Base-by-base conservation (phyloP, 2,888 invertebrate species). In the Gryllus longicercus region DNA sequence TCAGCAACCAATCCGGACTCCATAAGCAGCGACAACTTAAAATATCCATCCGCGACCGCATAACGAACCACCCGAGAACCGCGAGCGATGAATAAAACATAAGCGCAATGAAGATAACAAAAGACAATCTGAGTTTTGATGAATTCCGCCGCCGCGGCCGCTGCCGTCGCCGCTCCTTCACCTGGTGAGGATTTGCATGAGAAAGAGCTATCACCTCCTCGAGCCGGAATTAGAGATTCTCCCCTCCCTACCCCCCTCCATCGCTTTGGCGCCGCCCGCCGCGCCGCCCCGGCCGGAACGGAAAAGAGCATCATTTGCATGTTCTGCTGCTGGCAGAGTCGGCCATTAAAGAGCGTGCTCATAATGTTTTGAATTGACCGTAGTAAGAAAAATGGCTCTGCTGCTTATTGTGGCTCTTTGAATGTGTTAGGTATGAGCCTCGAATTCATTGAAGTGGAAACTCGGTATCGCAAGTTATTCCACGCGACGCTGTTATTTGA, bases 121-220 rank as follows among this genome's bases (percentile, higher is more conserved):
- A 63, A 63, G 63, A 63, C 63, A 63, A 63, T 63, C 63, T 63
- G 63, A 63, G 63, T 63, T 63, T 63, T 63, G 63, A 63, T 63
- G 63, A 63, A 63, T 63, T 63, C 63, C 63, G 18, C 63, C 16
- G 14, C 63, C 18, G 63, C 63, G 63, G 63, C 51, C 18, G 63
- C 63, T 14, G 18, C 14, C 63, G 18, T 14, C 63, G 63, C 63
- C 18, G 63, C 63, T 18, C 16, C 63, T 63, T 63, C 63, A 63
- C 63, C 63, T 63, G 63, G 63, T 18, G 14, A 10, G 63, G 63
- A 63, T 63, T 63, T 63, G 63, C 63, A 63, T 63, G 18, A 63
- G 63, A 63, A 63, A 63, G 63, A 16, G 63, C 16, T 63, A 63
- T 63, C 63, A 63, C 63, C 63, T 63, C 63, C 63, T 63, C 63